Conservation (phyloP, 2,113 vertebrate species). For the Camelus bactrianus region DNA sequence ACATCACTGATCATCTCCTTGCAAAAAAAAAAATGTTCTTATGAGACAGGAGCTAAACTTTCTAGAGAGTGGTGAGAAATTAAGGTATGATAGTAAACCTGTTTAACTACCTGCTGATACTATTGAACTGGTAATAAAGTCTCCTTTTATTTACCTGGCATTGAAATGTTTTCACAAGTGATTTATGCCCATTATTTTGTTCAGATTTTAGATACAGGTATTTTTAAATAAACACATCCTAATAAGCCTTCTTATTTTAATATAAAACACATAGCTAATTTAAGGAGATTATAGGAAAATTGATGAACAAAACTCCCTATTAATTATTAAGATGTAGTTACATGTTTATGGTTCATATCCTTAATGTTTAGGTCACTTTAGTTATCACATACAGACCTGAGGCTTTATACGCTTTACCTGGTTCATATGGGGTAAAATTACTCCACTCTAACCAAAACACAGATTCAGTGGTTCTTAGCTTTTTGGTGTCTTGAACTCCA, state of each 20-base stretch:
- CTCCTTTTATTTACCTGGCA: background rate
- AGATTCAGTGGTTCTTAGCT: background rate
- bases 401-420: background rate
- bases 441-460: background rate
- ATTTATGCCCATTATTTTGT: background rate
- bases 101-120: background rate
- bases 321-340: background rate
- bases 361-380: background rate
- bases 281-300: conserved; percentile 30
- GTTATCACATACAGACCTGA: background rate
- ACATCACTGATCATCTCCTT: background rate
- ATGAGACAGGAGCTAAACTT: background rate
- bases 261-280: background rate
- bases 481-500: background rate
- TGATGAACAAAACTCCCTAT: background rate
- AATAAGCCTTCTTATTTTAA: background rate
- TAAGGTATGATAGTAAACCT: background rate
- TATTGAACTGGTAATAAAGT: background rate
- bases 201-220: background rate
- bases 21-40: background rate
- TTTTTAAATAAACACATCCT: background rate
- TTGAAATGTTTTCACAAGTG: conserved; percentile 22
- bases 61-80: background rate
- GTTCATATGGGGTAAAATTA: background rate
- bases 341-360: background rate